Percentiles rank a stretch among this genome's conserved stretches.
These are phyloP conservation scores for Agrotis clavis DNA, from an alignment of 2,888 invertebrate genomes.

Conservation along the genomic window DNA sequence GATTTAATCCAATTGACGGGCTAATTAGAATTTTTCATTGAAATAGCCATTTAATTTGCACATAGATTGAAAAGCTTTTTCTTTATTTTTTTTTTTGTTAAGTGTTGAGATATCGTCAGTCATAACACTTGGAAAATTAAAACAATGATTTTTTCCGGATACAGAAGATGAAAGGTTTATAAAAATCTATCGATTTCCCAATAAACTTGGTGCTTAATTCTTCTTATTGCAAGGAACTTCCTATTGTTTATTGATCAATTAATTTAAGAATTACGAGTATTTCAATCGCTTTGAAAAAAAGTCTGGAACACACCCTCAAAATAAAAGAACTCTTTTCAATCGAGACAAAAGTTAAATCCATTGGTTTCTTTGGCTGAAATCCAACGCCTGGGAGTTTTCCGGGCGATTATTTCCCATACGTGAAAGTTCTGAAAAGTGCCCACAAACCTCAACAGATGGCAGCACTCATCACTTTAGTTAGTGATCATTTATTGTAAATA, in stretches of 20 bases:
- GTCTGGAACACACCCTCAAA: too few relatives aligned
- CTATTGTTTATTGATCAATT: too few relatives aligned
- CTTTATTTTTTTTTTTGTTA: background rate
- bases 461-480: constrained; percentile 20
- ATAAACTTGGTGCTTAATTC: background rate
- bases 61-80: background rate
- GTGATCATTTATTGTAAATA: background rate
- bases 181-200: too few relatives aligned
- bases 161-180: too few relatives aligned
- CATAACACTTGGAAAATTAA: background rate
- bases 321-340: too few relatives aligned
- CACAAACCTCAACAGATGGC: constrained; percentile 40
- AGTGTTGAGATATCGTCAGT: background rate
- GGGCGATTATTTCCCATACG: background rate
- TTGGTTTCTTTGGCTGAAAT: background rate
- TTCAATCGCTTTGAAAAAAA: too few relatives aligned
- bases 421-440: constrained; percentile 1
- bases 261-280: too few relatives aligned
- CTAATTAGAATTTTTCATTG: too few relatives aligned
- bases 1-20: too few relatives aligned
- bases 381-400: background rate
- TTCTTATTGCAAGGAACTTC: background rate
- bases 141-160: too few relatives aligned
- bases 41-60: too few relatives aligned
- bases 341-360: too few relatives aligned